Conservation (phyloP, 1,140 invertebrate species). For the Drosophila kanapiae region DNA sequence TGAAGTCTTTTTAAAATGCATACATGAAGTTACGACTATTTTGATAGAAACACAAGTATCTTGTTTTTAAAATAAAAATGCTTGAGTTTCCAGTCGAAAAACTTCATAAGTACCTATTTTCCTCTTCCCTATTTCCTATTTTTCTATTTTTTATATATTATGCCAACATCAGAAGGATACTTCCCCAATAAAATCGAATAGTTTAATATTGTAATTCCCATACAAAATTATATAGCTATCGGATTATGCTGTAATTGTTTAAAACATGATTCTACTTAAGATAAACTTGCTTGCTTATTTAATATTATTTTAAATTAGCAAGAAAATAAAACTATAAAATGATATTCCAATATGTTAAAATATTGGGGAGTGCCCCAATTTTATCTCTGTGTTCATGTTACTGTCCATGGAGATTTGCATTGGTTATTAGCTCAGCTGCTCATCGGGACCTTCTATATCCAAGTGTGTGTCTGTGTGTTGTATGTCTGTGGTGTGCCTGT, state of each 20-base stretch:
- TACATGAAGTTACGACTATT: too few species aligned
- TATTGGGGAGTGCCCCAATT: neutral
- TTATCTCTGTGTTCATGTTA: conserved; percentile 31
- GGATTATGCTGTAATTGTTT: neutral
- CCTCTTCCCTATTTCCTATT: too few species aligned
- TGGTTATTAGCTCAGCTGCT: conserved; percentile 67
- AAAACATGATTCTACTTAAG: neutral
- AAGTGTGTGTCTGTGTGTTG: neutral
- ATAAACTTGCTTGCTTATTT: too few species aligned
- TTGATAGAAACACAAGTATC: too few species aligned
- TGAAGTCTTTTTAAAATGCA: too few species aligned
- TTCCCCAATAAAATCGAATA: neutral
- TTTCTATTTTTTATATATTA: neutral
- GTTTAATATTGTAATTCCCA: too few species aligned
- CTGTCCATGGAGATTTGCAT: conserved; percentile 74
- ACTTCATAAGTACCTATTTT: neutral
- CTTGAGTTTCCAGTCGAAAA: neutral
- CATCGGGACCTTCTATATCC: conserved; percentile 28
- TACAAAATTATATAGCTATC: too few species aligned
- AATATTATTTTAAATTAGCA: neutral
- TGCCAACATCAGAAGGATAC: neutral
- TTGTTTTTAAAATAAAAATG: too few species aligned
- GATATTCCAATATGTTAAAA: neutral
- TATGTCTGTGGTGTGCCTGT: conserved; percentile 8
- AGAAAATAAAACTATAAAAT: neutral